Evolutionary conservation across 2,797 vertebrate genomes (phyloP), one percentile per base, ranked within the genome.

Genomic region (Buceros bicornis): DNA sequence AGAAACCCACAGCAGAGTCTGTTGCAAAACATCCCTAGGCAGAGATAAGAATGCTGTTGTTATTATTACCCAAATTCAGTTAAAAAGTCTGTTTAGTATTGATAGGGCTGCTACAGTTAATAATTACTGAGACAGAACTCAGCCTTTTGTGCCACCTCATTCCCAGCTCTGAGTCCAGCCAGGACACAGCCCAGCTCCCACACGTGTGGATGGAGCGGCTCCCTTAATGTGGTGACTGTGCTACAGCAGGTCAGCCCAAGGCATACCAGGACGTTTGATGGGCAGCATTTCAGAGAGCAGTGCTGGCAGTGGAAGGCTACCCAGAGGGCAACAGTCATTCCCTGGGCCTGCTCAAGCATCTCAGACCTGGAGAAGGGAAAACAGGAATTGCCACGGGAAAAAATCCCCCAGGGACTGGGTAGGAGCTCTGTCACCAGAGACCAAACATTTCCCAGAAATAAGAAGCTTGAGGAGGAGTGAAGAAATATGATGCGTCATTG

Each of bases 161-260:
- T 54, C 43, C 61, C 47, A 40, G 12, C 37, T 66, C 67, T 0
- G 60, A 88, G 58, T 40, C 51, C 84, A 87, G 7, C 1, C 6
- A 37, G 54, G 57, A 51, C 28, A 16, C 8, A 58, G 58, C 16
- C 51, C 50, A 58, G 47, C 54, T 35, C 42, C 17, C 17, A 14
- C 0, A 0, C 0, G 0, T 1, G 0, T 2, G 19, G n/a, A 24
- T 35, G 43, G 29, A 73, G 71, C 14, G 3, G 31, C 16, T n/a
- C 5, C 61, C 37, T 11, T 6, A 3, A 3, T 3, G 19, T 5
- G 35, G 51, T 37, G 54, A 3, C 37, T n/a, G 22, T 28, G 25
- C 61, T 8, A 3, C 21, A 69, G 72, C 13, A 57, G 40, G 51
- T 25, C 1, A 1, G 5, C 1, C 50, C 40, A 2, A 4, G 29